phyloP scores from a whole-genome alignment of 1,140 invertebrate genomes.

The Drosophila sp. region DNA sequence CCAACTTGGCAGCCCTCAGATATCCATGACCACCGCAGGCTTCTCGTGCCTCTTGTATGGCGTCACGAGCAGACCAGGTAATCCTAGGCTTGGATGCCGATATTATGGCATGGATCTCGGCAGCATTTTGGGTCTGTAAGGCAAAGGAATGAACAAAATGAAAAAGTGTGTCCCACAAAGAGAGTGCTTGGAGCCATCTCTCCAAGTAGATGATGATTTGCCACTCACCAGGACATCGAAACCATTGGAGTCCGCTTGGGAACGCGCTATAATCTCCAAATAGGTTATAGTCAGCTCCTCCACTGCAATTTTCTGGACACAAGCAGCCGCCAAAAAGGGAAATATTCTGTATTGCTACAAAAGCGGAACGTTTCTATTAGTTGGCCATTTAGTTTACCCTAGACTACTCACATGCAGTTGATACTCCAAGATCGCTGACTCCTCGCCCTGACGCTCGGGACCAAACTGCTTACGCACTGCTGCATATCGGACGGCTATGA shows the following conservation, averaged over 20 bases:
- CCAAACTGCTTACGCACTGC: constrained; percentile 96
- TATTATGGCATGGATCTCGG: constrained; percentile 96
- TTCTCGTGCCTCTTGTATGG: constrained; percentile 94
- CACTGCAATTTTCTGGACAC: constrained; percentile 90
- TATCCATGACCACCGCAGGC: constrained; percentile 92
- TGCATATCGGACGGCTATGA: constrained; percentile 95
- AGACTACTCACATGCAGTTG: constrained; percentile 89
- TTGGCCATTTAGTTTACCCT: background rate
- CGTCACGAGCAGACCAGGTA: constrained; percentile 92
- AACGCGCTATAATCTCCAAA: constrained; percentile 85
- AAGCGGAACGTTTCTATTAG: constrained; percentile 28
- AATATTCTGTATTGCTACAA: constrained; percentile 95
- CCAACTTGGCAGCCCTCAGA: constrained; percentile 88
- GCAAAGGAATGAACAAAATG: background rate
- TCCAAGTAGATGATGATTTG: no score
- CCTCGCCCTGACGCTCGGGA: constrained; percentile 86
- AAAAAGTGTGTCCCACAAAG: no score
- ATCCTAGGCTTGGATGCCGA: constrained; percentile 93
- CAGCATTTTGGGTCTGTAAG: constrained; percentile 87
- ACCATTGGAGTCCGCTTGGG: constrained; percentile 84
- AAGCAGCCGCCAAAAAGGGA: constrained; percentile 93
- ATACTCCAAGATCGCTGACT: constrained; percentile 95
- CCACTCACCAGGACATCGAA: constrained; percentile 85
- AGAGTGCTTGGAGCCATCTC: no score
- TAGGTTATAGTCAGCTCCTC: constrained; percentile 84